A percentile compares a stretch with the other conserved stretches of the same genome.
phyloP scores from a whole-genome alignment of 2,888 invertebrate genomes.

The Ormyrus nitidulus region DNA sequence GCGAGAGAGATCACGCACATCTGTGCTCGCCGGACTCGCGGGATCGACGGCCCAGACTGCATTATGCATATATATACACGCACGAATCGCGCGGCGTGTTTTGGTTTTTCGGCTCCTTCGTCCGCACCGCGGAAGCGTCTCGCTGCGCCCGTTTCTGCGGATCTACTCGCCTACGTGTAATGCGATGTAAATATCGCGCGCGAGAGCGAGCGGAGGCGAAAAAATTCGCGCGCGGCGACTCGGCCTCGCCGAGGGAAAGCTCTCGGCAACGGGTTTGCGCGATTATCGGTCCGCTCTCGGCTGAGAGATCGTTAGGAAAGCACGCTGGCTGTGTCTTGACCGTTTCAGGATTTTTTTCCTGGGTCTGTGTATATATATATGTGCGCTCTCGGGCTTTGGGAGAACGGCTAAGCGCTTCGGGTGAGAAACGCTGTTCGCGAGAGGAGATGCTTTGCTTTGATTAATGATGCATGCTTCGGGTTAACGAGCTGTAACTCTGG shows the following conservation, averaged over 20 bases:
- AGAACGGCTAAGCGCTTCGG: too few relatives aligned
- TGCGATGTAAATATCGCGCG: conserved; percentile 27
- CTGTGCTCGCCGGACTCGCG: not conserved
- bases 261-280: not conserved
- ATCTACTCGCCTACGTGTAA: not conserved
- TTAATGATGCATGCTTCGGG: too few relatives aligned
- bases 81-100: not conserved
- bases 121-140: conserved; percentile 3
- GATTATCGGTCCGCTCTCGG: not conserved
- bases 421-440: too few relatives aligned
- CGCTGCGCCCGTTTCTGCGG: conserved; percentile 2
- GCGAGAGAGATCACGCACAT: too few relatives aligned
- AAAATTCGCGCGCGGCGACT: conserved; percentile 2
- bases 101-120: too few relatives aligned
- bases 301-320: not conserved
- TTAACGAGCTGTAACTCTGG: too few relatives aligned
- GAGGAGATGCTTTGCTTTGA: too few relatives aligned
- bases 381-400: too few relatives aligned
- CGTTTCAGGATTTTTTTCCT: too few relatives aligned
- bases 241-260: conserved; percentile 7
- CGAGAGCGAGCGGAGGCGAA: not conserved
- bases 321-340: too few relatives aligned
- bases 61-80: conserved; percentile 8
- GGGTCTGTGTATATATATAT: too few relatives aligned
- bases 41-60: conserved; percentile 48